phyloP scores from a whole-genome alignment of 2,113 vertebrate species.

The Felis catus region DNA sequence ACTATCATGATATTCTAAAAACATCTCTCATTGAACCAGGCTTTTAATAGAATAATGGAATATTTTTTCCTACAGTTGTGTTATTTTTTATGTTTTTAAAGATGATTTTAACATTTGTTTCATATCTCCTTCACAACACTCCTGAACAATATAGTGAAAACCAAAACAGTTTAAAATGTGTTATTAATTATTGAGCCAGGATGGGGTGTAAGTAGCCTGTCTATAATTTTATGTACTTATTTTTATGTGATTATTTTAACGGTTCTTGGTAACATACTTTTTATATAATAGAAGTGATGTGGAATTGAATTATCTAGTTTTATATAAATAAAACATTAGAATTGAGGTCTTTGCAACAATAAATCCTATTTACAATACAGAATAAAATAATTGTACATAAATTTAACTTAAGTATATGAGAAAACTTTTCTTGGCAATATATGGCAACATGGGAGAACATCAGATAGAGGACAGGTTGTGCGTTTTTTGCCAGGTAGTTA shows the following conservation, averaged over 20 bases:
- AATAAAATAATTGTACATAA: conserved; percentile 6
- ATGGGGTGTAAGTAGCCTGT: background rate
- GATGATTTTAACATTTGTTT: background rate
- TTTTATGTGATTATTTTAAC: background rate
- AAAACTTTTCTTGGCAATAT: conserved; percentile 5
- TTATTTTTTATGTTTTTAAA: conserved; percentile 38
- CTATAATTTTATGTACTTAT: background rate
- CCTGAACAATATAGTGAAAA: background rate
- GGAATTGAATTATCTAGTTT: background rate
- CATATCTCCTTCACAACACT: background rate
- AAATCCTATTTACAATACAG: conserved; percentile 11
- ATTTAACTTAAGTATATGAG: background rate
- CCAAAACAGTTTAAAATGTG: background rate
- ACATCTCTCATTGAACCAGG: background rate
- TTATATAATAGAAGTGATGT: conserved; percentile 21
- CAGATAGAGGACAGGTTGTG: background rate
- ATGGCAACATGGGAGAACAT: background rate
- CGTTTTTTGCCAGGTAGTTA: conserved; percentile 26
- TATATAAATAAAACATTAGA: conserved; percentile 1
- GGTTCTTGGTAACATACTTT: background rate
- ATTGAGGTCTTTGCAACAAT: conserved; percentile 19
- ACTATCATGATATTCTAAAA: background rate
- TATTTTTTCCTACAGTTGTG: background rate
- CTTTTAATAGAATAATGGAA: conserved; percentile 29
- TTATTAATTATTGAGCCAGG: background rate